Evolutionary conservation across 2,113 vertebrate species (phyloP).

Genomic region (Cynocephalus volans): DNA sequence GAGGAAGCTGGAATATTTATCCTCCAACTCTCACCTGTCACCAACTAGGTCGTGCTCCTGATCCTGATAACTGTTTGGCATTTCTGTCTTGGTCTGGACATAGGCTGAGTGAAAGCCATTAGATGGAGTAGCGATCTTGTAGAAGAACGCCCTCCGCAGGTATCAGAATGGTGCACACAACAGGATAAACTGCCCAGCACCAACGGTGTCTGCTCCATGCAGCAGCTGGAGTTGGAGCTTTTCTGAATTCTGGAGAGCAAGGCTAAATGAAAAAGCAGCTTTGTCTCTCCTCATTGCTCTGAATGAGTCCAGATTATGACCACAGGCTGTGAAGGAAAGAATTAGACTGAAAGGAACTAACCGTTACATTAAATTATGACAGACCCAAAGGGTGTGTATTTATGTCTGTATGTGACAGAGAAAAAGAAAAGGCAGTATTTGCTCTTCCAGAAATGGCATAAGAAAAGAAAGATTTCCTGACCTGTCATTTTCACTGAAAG

Average conservation of each 20-base stretch:
- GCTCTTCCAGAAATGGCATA: background rate
- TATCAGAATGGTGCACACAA: background rate
- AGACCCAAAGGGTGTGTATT: background rate
- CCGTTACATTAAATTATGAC: conserved; percentile 29
- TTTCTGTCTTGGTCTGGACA: background rate
- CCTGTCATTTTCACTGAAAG: conserved; percentile 68
- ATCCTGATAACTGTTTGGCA: background rate
- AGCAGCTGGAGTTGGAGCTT: background rate
- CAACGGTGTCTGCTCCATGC: background rate
- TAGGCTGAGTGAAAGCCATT: background rate
- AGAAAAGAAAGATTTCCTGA: conserved; percentile 72
- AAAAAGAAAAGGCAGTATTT: conserved; percentile 25
- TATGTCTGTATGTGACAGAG: background rate
- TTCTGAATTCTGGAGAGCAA: background rate
- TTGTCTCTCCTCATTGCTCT: conserved; percentile 48
- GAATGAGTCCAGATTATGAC: conserved; percentile 6
- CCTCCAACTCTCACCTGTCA: background rate
- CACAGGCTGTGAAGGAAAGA: conserved; percentile 14
- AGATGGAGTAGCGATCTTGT: background rate
- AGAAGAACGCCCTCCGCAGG: background rate
- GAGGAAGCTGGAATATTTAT: background rate
- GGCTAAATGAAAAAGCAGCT: conserved; percentile 32
- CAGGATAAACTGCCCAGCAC: background rate
- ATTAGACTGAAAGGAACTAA: conserved; percentile 18
- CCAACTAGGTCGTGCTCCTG: background rate